Evolutionary conservation across 2,888 invertebrate genomes (phyloP), one percentile per base, ranked within the genome.

Genomic region (Lithodes maja): DNA sequence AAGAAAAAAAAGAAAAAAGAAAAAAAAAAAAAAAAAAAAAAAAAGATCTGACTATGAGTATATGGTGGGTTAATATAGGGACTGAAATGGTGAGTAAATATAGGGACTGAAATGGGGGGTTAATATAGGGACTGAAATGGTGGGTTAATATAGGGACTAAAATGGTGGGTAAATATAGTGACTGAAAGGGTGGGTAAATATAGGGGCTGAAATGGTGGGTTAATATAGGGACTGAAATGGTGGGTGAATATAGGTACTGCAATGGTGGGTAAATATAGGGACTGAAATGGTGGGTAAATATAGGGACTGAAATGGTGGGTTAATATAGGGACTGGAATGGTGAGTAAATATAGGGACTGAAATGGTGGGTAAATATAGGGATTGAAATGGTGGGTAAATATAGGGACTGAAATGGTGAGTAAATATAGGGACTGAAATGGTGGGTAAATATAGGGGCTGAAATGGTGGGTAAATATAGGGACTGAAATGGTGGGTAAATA

Each of bases 211-310:
- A 33, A 33, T 33, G 33, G 33, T 33, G 71, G 71, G 17, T 5
- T 1, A 71, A 17, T 17, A n/a, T 5, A 12, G 71, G 15, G n/a
- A 71, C n/a, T 71, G 71, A 71, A 71, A 71, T 71, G 71, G 71
- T n/a, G 17, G 71, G n/a, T 71, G n/a, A n/a, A n/a, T n/a, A 71
- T n/a, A 71, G 12, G n/a, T 1, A 12, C 33, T 33, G 33, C 0
- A 33, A 33, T 33, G 33, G 33, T 33, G 71, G 71, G 17, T 5
- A 17, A 71, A 17, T 17, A n/a, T 5, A 12, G 71, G 15, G 1
- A 71, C n/a, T 71, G 71, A 71, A 71, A 71, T 71, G 71, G 71
- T n/a, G 17, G 71, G n/a, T 71, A 71, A 71, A 71, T 71, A 71
- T 71, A 12, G 33, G 33, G 33, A 33, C 33, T 33, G 33, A 33